Conservation (phyloP, 2,888 invertebrate species). For the Trichopria drosophilae region DNA sequence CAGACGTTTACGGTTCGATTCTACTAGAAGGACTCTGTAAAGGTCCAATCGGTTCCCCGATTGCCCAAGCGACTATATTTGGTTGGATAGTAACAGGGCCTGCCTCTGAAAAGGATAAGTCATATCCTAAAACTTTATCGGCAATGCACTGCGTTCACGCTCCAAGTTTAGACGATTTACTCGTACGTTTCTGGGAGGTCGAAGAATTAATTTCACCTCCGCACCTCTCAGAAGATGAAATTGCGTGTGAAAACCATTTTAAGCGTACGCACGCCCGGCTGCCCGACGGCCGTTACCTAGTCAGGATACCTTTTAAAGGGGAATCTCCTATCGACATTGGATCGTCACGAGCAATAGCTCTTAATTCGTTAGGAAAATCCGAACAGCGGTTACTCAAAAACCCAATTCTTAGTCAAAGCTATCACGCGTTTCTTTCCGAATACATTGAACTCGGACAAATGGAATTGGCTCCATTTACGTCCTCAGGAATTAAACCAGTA, state of each 20-base stretch:
- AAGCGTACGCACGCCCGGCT: background rate
- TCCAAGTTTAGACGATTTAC: too few relatives aligned
- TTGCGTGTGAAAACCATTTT: background rate
- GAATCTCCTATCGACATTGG: too few relatives aligned
- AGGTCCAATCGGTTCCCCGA: slow-evolving; percentile 6
- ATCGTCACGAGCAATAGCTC: too few relatives aligned
- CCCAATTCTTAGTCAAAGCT: too few relatives aligned
- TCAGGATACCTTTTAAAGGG: too few relatives aligned
- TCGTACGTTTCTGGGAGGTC: background rate
- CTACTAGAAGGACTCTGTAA: slow-evolving; percentile 4
- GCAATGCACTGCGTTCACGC: background rate
- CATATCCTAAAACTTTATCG: too few relatives aligned
- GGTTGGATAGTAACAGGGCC: slow-evolving; percentile 30
- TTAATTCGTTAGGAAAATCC: too few relatives aligned
- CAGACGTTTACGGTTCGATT: slow-evolving; percentile 20
- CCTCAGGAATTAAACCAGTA: background rate
- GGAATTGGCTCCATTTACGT: background rate
- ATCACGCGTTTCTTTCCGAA: background rate
- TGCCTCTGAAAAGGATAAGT: too few relatives aligned
- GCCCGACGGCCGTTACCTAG: too few relatives aligned
- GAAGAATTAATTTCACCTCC: background rate
- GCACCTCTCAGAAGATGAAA: background rate
- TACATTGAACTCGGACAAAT: background rate
- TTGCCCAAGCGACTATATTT: slow-evolving; percentile 22
- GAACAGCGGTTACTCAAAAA: too few relatives aligned